Evolutionary conservation across 2,888 invertebrate genomes (phyloP).

Genomic region (Calameuta idolon): DNA sequence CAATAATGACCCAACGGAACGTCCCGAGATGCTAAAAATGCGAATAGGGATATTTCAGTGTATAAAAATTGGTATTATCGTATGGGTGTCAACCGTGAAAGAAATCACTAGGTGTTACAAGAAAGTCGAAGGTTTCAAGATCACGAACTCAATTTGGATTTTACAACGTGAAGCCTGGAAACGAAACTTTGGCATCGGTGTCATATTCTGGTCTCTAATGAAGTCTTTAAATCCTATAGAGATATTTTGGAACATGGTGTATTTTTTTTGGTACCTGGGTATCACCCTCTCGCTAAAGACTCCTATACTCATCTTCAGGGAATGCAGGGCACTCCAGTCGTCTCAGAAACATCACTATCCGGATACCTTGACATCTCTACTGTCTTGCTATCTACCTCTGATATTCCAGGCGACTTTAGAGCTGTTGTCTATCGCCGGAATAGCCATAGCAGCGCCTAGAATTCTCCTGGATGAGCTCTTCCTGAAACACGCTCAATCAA

Average conservation of each 20-base stretch:
- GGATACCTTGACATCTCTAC: slow-evolving; percentile 55
- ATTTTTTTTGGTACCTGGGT: slow-evolving; percentile 59
- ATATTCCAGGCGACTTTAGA: slow-evolving; percentile 66
- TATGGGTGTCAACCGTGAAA: slow-evolving; percentile 74
- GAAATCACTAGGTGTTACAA: slow-evolving; percentile 72
- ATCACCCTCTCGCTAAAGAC: slow-evolving; percentile 55
- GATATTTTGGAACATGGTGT: slow-evolving; percentile 33
- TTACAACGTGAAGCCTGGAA: slow-evolving; percentile 51
- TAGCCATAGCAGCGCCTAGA: slow-evolving; percentile 69
- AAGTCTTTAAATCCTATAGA: slow-evolving; percentile 58
- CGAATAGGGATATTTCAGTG: slow-evolving; percentile 73
- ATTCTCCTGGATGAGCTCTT: slow-evolving; percentile 73
- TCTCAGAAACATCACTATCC: slow-evolving; percentile 58
- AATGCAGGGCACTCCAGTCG: slow-evolving; percentile 64
- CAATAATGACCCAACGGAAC: slow-evolving; percentile 82
- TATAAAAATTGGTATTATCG: slow-evolving; percentile 74
- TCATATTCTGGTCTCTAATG: slow-evolving; percentile 44
- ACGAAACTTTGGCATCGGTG: slow-evolving; percentile 47
- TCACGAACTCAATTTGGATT: slow-evolving; percentile 31
- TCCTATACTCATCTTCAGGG: slow-evolving; percentile 64
- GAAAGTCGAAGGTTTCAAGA: slow-evolving; percentile 28
- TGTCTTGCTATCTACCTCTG: slow-evolving; percentile 67
- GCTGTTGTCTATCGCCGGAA: slow-evolving; percentile 62
- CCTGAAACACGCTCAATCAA: slow-evolving; percentile 70
- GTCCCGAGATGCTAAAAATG: slow-evolving; percentile 75